These are phyloP conservation scores for Liolophura sinensis DNA, from an alignment of 1,140 invertebrate genomes.

Conservation along the genomic window DNA sequence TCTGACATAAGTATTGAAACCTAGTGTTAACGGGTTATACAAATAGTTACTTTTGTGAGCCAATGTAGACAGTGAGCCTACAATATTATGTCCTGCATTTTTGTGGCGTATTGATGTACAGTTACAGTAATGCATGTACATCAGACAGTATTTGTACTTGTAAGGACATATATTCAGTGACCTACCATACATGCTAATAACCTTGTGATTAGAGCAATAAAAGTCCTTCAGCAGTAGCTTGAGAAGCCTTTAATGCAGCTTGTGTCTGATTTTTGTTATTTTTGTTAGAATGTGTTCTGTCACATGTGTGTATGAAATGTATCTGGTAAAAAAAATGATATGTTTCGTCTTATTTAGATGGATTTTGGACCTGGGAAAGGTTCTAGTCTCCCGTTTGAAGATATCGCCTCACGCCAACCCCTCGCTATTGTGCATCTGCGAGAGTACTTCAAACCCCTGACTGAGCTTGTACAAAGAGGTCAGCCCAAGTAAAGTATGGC, in stretches of 20 bases:
- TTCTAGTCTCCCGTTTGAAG: constrained; percentile 29
- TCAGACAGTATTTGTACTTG: no score
- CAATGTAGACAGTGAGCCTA: no score
- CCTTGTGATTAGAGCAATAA: no score
- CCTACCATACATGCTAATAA: no score
- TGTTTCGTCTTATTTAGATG: constrained; percentile 15
- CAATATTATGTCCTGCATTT: no score
- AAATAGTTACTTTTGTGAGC: not conserved
- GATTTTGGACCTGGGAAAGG: constrained; percentile 15
- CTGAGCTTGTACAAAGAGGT: no score
- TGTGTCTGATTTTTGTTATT: not conserved
- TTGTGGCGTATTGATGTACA: no score
- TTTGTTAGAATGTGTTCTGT: not conserved
- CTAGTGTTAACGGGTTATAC: not conserved
- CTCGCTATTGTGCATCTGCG: constrained; percentile 45
- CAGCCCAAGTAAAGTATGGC: no score
- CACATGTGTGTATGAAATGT: not conserved
- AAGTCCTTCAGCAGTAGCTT: not conserved
- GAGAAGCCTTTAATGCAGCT: not conserved
- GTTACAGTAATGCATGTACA: no score
- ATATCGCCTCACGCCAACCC: constrained; percentile 45
- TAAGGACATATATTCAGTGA: no score
- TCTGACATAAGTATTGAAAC: not conserved
- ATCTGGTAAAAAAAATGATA: not conserved
- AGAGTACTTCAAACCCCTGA: constrained; percentile 31